phyloP scores from a whole-genome alignment of 2,888 invertebrate genomes.

The Drosophila demipolita region DNA sequence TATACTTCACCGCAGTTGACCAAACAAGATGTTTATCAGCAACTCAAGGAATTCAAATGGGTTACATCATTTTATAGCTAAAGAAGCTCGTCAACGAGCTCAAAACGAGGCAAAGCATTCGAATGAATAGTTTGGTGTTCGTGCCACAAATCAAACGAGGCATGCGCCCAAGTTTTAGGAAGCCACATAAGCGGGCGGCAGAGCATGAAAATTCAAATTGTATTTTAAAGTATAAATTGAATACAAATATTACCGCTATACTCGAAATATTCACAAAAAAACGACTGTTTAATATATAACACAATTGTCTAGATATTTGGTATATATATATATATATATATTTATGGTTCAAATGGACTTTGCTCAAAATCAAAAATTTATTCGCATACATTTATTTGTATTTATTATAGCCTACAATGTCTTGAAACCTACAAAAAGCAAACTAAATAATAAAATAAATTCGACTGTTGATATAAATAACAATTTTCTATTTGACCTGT shows the following conservation, averaged over 20 bases:
- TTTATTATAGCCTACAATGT: neutral
- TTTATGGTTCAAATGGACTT: neutral
- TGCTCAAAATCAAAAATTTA: neutral
- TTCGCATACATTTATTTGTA: neutral
- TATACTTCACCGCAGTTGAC: neutral
- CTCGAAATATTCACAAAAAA: neutral
- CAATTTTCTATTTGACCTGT: neutral
- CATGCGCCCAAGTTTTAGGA: constrained; percentile 7
- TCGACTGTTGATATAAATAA: neutral
- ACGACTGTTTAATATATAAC: neutral
- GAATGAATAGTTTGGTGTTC: constrained; percentile 6
- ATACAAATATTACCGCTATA: neutral
- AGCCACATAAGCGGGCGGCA: constrained; percentile 1
- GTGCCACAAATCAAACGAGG: constrained; percentile 22
- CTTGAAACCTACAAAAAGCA: neutral
- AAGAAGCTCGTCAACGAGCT: constrained; percentile 7
- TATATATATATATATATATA: neutral
- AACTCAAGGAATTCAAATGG: neutral
- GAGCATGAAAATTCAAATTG: constrained; percentile 20
- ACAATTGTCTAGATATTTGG: neutral
- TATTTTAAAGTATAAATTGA: neutral
- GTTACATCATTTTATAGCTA: constrained; percentile 10
- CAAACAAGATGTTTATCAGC: neutral
- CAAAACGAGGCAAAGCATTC: neutral
- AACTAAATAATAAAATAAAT: neutral